Evolutionary conservation across 2,888 invertebrate genomes (phyloP), one percentile per base, ranked within the genome.

Genomic region (Trachelus tabidus): DNA sequence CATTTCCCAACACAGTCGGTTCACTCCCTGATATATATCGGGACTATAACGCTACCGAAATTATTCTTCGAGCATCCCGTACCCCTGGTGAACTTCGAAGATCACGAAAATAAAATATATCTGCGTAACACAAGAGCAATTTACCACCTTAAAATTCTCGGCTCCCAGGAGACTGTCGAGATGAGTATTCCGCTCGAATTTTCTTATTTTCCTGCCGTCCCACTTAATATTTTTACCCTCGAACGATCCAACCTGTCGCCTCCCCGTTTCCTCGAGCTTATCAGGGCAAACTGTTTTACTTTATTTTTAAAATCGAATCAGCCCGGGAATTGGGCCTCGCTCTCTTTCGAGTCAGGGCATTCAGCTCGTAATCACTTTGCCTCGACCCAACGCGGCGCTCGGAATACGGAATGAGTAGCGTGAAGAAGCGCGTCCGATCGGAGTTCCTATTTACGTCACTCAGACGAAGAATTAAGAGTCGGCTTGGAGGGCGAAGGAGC

Each of bases 371-470:
- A 87, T 87, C 86, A 86, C 86, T 87, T 85, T 85, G 86, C 85
- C 79, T 79, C 79, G 80, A 83, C 83, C 81, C 83, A 81, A 80
- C 85, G 85, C 84, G 83, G 83, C 84, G 83, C 82, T 81, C 82
- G 83, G 86, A 89, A 89, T 88, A 83, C 82, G 76, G 84, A 86
- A 87, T 88, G 87, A 89, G 85, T 82, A 84, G 85, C 87, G 86
- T 86, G 87, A 87, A 87, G 85, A 85, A 83, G 82, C 82, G 85
- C 81, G 81, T 82, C 81, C 84, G 84, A 86, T 85, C 83, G 81
- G 84, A 84, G 85, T 85, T 87, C 86, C 87, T 87, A 87, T 89
- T 88, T 87, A 85, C 86, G 89, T 88, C 87, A 87, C 85, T 89
- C 87, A 86, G 83, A 84, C 86, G 84, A 81, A 84, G 87, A 87